These are phyloP conservation scores for Morone saxatilis DNA, from an alignment of 2,113 vertebrate genomes.

Conservation along the genomic window DNA sequence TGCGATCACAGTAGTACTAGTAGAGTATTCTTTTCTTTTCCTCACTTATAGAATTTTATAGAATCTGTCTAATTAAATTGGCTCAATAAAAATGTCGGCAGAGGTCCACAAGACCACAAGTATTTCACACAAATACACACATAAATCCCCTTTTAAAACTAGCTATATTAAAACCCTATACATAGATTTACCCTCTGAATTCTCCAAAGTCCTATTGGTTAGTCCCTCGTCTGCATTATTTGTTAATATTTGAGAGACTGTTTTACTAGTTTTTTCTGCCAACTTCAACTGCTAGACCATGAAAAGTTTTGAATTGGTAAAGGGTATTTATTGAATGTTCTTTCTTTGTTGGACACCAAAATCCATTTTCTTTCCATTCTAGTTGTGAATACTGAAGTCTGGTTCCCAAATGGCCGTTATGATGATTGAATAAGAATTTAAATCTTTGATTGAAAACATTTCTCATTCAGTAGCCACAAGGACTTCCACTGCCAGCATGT, in stretches of 20 bases:
- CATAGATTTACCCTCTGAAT: background rate
- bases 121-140: background rate
- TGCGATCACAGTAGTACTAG: background rate
- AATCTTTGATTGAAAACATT: slow-evolving; percentile 67
- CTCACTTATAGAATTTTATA: background rate
- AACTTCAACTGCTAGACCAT: slow-evolving; percentile 3
- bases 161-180: no score
- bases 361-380: slow-evolving; percentile 19
- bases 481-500: slow-evolving; percentile 64
- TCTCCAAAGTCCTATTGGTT: background rate
- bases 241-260: slow-evolving; percentile 27
- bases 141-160: background rate
- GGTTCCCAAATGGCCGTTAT: slow-evolving; percentile 41
- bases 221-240: slow-evolving; percentile 8
- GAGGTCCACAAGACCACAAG: slow-evolving; percentile 7
- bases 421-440: slow-evolving; percentile 65
- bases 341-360: slow-evolving; percentile 23
- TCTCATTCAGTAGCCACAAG: slow-evolving; percentile 65
- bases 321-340: background rate
- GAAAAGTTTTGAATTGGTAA: slow-evolving; percentile 5
- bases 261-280: slow-evolving; percentile 12
- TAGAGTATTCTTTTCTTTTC: background rate
- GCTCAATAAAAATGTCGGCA: slow-evolving; percentile 27
- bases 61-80: background rate
- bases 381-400: slow-evolving; percentile 14